Evolutionary conservation across 2,113 vertebrate genomes (phyloP), one percentile per base, ranked within the genome.

Genomic region (Campylorhamphus procurvoides): DNA sequence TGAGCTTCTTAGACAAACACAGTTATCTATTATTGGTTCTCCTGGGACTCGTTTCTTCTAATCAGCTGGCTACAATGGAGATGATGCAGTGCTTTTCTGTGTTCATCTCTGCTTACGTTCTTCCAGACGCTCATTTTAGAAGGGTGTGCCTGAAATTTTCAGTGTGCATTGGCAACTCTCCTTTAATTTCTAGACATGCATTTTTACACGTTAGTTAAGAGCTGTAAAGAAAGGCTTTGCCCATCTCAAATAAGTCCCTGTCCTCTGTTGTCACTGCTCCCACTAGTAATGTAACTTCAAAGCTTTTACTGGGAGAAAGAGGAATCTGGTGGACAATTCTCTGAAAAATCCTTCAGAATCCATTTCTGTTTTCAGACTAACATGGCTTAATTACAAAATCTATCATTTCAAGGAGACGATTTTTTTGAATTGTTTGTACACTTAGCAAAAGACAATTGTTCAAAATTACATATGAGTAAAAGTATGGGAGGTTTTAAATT

Each of bases 401-500:
- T 4, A 0, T 28, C 1, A 3, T 82, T 93, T 84, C 49, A 82
- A 46, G 31, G 47, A 56, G 78, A 59, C 5, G 2, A 9, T 46
- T 8, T 37, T 31, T 33, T 67, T 39, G n/a, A 89, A 72, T 42
- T 42, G 6, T 56, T 78, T 72, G 11, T 52, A 37, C 1, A 2
- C 23, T 50, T 81, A 78, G 12, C 4, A 77, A 53, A 66, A 91
- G 12, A 7, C 47, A 59, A 59, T 50, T 33, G 9, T 89, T 64
- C 27, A 16, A 89, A 73, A 73, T 23, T 0, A 49, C 5, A 12
- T n/a, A 31, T 29, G 20, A 74, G 13, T 50, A 90, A 84, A 81
- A 91, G 11, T 14, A 14, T 37, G n/a, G 9, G 1, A 0, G 0
- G 1, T 20, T 44, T 66, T 0, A 4, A 8, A 40, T 18, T 4